Evolutionary conservation across 2,113 vertebrate genomes (phyloP).

Genomic region (Protobothrops mucrosquamatus): DNA sequence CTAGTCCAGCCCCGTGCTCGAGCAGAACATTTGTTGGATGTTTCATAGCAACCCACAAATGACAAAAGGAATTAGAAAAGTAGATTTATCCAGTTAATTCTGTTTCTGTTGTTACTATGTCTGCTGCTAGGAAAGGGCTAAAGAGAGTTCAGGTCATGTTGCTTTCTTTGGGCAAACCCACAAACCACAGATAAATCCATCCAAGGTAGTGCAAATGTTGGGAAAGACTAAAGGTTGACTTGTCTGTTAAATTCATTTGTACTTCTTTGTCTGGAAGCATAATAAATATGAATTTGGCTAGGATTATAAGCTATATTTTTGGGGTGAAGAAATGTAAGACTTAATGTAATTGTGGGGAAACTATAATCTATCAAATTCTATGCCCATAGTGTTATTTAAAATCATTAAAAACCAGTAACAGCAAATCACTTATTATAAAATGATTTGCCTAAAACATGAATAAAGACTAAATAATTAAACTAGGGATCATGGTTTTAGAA

Average conservation of each 20-base stretch:
- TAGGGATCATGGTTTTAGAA: neutral
- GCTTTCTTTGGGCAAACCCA: neutral
- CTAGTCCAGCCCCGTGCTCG: neutral
- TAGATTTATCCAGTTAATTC: neutral
- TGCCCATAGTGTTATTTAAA: neutral
- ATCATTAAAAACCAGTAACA: neutral
- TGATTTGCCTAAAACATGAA: neutral
- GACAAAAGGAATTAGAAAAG: neutral
- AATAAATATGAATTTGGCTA: neutral
- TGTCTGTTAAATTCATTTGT: neutral
- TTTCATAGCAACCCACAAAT: neutral
- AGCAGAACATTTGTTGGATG: neutral
- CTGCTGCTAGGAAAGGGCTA: accelerated
- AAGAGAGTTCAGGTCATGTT: neutral
- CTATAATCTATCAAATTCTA: neutral
- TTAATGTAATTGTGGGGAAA: neutral
- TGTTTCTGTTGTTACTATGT: accelerated
- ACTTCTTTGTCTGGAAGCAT: accelerated
- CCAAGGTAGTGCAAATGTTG: accelerated
- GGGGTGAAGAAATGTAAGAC: neutral
- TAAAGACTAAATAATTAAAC: neutral
- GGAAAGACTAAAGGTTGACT: accelerated
- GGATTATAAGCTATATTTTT: neutral
- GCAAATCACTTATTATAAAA: neutral
- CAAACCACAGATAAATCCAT: neutral